Conservation (phyloP, 2,888 invertebrate genomes). For the Athalia circularis region DNA sequence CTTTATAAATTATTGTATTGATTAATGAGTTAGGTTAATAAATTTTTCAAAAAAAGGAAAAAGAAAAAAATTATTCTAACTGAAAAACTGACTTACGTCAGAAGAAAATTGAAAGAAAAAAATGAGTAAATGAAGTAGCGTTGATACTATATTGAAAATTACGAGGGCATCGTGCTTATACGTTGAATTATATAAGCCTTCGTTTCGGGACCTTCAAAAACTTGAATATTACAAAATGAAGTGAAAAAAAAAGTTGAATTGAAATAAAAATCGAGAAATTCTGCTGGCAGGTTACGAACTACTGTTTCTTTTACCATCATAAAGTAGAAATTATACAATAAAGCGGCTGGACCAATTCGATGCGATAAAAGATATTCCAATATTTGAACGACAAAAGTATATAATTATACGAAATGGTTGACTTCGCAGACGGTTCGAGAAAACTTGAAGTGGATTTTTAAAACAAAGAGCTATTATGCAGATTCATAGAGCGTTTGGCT, state of each 20-base stretch:
- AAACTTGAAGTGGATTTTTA: background rate
- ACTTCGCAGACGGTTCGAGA: background rate
- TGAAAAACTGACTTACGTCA: background rate
- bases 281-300: background rate
- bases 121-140: background rate
- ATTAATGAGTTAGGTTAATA: constrained; percentile 15
- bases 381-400: background rate
- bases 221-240: background rate
- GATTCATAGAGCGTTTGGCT: background rate
- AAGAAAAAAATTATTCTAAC: constrained; percentile 5
- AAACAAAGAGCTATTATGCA: background rate
- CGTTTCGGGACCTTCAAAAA: constrained; percentile 7
- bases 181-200: background rate
- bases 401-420: background rate
- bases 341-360: constrained; percentile 20
- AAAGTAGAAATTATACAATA: background rate
- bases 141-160: background rate
- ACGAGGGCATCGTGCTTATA: background rate
- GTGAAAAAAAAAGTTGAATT: constrained; percentile 2
- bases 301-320: background rate
- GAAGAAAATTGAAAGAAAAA: background rate
- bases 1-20: constrained; percentile 40
- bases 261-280: background rate
- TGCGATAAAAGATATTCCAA: constrained; percentile 9
- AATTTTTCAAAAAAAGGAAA: background rate